Evolutionary conservation across 2,113 vertebrate genomes (phyloP).

Genomic region (Neopipo cinnamomea): DNA sequence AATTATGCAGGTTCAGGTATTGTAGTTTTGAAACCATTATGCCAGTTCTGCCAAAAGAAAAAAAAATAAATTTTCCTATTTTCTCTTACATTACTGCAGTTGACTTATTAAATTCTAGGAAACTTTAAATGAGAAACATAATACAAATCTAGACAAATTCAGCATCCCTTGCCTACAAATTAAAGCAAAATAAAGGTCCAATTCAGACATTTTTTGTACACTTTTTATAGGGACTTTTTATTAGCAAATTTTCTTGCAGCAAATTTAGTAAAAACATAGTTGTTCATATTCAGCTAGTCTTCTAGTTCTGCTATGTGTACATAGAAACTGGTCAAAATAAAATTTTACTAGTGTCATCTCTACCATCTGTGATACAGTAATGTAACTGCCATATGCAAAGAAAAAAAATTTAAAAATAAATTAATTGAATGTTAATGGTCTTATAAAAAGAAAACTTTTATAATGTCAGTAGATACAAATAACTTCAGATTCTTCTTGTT

Average conservation of each 20-base stretch:
- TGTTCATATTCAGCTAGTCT: neutral
- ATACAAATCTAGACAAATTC: neutral
- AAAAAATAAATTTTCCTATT: neutral
- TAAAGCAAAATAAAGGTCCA: neutral
- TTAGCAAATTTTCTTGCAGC: neutral
- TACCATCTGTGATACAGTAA: neutral
- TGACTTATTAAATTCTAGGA: neutral
- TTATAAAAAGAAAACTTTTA: neutral
- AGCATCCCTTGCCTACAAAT: accelerated
- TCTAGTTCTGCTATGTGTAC: neutral
- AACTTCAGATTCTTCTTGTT: neutral
- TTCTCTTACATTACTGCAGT: neutral
- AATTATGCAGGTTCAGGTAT: neutral
- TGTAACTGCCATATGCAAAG: neutral
- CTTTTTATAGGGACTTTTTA: neutral
- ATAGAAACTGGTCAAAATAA: neutral
- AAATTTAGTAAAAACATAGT: neutral
- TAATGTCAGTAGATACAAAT: neutral
- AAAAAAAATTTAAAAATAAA: neutral
- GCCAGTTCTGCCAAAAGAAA: neutral
- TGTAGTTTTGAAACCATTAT: neutral
- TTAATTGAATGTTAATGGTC: neutral
- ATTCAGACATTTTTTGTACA: neutral
- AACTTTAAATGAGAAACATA: neutral
- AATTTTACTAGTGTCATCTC: neutral